Percentiles rank a stretch among this genome's conserved stretches.
Conservation (phyloP, 2,797 vertebrate species). For the Thaleichthys pacificus region DNA sequence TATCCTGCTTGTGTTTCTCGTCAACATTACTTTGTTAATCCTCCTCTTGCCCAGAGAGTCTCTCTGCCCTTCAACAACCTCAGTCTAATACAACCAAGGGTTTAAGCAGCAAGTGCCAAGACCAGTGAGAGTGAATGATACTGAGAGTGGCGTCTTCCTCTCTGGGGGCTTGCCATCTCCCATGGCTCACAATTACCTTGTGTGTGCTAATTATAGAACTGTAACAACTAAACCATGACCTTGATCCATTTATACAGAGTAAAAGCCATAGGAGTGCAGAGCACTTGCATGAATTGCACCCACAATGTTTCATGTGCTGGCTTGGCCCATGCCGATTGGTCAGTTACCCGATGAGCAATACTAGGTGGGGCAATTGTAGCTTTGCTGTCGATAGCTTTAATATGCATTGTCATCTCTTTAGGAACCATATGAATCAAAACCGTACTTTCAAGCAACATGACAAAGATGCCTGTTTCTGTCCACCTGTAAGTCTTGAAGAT, state of each 20-base stretch:
- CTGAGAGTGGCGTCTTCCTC: slow-evolving; percentile 18
- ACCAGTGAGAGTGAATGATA: slow-evolving; percentile 1
- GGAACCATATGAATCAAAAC: too few species aligned
- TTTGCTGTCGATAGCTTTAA: background rate
- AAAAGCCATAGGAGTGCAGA: too few species aligned
- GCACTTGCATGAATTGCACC: background rate
- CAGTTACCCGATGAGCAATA: background rate
- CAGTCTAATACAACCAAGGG: background rate
- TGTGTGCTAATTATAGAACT: slow-evolving; percentile 32
- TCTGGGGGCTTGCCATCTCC: slow-evolving; percentile 5
- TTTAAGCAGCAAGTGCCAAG: slow-evolving; percentile 1
- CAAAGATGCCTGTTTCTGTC: background rate
- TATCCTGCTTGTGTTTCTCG: too few species aligned
- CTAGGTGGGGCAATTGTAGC: background rate
- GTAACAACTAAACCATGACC: slow-evolving; percentile 17
- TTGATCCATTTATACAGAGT: slow-evolving; percentile 21
- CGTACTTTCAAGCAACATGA: background rate
- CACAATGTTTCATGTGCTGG: background rate
- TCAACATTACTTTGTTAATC: too few species aligned
- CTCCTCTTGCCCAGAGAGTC: too few species aligned
- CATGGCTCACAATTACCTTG: background rate
- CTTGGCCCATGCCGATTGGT: background rate
- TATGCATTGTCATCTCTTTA: background rate
- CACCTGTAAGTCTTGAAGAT: background rate
- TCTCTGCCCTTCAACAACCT: too few species aligned